A percentile compares a stretch with the other conserved stretches of the same genome.
phyloP scores from a whole-genome alignment of 2,797 vertebrate genomes.

The Leptatherina wallacei region DNA sequence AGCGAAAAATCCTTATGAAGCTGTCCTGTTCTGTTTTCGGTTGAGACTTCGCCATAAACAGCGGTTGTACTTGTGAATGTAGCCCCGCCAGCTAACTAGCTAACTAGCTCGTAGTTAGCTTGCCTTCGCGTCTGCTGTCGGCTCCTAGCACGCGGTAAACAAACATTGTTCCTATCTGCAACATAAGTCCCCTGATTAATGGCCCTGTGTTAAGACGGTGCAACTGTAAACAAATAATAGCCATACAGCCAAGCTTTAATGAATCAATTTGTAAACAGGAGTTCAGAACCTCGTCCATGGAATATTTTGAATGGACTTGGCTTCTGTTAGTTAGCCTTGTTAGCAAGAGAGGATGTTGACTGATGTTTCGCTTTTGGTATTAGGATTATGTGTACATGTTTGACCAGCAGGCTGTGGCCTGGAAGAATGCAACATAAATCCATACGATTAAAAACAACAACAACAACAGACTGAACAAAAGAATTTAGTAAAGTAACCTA shows the following conservation, averaged over 20 bases:
- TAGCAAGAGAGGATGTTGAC: neutral
- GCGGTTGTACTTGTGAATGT: slow-evolving; percentile 29
- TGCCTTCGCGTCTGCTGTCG: slow-evolving; percentile 30
- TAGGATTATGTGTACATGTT: neutral
- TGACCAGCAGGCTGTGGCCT: neutral
- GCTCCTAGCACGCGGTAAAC: slow-evolving; percentile 68
- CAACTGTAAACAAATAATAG: neutral
- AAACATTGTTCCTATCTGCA: neutral
- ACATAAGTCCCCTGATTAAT: rapidly evolving
- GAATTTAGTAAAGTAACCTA: neutral
- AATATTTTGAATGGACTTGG: slow-evolving; percentile 41
- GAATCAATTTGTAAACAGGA: slow-evolving; percentile 22
- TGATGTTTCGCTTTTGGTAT: neutral
- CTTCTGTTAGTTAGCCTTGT: neutral
- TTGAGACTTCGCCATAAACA: neutral
- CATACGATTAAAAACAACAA: neutral
- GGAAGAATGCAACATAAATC: neutral
- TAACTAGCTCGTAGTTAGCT: slow-evolving; percentile 66
- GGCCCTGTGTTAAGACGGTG: neutral
- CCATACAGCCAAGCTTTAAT: slow-evolving; percentile 21
- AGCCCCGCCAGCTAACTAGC: slow-evolving; percentile 44
- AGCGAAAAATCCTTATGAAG: rapidly evolving
- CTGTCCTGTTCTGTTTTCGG: neutral
- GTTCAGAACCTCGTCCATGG: slow-evolving; percentile 1
- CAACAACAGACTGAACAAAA: neutral